phyloP scores from a whole-genome alignment of 2,888 invertebrate species.

The Drosophila borborema region DNA sequence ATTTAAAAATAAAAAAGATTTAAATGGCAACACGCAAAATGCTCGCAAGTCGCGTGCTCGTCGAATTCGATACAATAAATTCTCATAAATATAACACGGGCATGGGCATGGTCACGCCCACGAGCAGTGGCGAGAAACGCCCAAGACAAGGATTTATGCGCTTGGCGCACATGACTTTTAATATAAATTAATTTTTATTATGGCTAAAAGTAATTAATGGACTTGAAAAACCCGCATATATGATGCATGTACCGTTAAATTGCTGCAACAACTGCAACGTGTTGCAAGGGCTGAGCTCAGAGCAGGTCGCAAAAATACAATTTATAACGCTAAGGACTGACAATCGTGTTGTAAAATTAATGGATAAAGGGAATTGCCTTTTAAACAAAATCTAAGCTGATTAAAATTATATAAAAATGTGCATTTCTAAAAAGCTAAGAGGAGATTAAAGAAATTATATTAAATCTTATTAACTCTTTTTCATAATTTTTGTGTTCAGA shows the following conservation, averaged over 20 bases:
- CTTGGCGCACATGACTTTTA: slow-evolving; percentile 72
- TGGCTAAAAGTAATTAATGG: slow-evolving; percentile 78
- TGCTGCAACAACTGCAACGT: slow-evolving; percentile 42
- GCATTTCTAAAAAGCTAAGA: no score
- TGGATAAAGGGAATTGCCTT: not conserved
- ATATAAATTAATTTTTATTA: slow-evolving; percentile 80
- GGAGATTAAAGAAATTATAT: no score
- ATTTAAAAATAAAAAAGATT: slow-evolving; percentile 6
- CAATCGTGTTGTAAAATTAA: slow-evolving; percentile 16
- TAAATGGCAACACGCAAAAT: slow-evolving; percentile 50
- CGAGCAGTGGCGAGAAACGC: slow-evolving; percentile 23
- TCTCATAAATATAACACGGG: slow-evolving; percentile 66
- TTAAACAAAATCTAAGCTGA: slow-evolving; percentile 2
- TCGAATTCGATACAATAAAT: slow-evolving; percentile 75
- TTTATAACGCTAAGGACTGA: slow-evolving; percentile 25
- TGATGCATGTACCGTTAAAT: slow-evolving; percentile 69
- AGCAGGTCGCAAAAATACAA: not conserved
- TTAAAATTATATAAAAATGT: not conserved
- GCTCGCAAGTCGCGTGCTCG: slow-evolving; percentile 69
- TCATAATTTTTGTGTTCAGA: no score
- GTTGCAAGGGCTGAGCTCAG: not conserved
- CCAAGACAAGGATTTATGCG: slow-evolving; percentile 78
- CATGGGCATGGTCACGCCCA: slow-evolving; percentile 30
- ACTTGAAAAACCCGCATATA: slow-evolving; percentile 68
- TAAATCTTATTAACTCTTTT: no score